Percentiles rank a stretch among this genome's conserved stretches.
Conservation (phyloP, 1,140 invertebrate genomes). For the Caenorhabditis inopinata region DNA sequence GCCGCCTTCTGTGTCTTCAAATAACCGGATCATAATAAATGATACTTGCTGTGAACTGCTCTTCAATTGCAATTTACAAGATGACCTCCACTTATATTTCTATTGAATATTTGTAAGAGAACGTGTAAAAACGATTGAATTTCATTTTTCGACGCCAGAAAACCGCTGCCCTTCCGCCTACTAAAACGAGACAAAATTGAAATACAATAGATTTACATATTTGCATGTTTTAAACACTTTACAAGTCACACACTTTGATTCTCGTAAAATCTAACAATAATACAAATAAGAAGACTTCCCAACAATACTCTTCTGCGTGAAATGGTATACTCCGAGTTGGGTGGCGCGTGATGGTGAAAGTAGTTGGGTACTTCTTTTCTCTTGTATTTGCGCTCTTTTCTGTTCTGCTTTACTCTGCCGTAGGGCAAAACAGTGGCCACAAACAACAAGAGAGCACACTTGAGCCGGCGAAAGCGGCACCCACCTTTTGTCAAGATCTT, state of each 20-base stretch:
- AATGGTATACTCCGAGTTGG: not conserved
- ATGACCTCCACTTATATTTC: too few species aligned
- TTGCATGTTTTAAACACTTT: not conserved
- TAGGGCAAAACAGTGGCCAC: slow-evolving; percentile 27
- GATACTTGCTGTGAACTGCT: not conserved
- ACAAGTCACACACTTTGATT: not conserved
- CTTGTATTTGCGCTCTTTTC: not conserved
- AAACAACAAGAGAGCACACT: slow-evolving; percentile 15
- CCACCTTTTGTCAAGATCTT: not conserved
- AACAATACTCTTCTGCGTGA: slow-evolving; percentile 15
- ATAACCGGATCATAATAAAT: not conserved
- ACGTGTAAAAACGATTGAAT: too few species aligned
- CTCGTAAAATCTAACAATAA: not conserved
- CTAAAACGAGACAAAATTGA: not conserved
- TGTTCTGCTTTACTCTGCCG: not conserved
- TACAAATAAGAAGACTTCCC: not conserved
- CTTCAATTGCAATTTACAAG: too few species aligned
- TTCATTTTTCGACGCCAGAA: not conserved
- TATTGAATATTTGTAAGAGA: too few species aligned
- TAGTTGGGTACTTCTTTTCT: slow-evolving; percentile 1
- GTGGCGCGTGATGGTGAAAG: slow-evolving; percentile 21
- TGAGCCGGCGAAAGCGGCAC: not conserved
- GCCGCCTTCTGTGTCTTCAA: not conserved
- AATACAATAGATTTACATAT: not conserved
- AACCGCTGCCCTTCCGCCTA: too few species aligned